Evolutionary conservation across 2,113 vertebrate genomes (phyloP).

Genomic region (Pterocles burchelli): DNA sequence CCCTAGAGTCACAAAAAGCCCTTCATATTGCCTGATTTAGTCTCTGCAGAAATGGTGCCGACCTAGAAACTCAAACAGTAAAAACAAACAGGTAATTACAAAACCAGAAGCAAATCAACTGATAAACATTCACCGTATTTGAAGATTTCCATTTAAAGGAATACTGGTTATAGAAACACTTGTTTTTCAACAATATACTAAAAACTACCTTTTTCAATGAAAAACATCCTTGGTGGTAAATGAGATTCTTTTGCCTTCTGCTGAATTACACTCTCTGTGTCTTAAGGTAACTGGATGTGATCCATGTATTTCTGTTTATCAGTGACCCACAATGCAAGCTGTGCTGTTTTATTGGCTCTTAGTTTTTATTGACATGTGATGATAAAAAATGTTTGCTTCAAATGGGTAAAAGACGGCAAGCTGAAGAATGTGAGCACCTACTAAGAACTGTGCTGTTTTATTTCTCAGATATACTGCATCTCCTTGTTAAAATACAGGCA

Average conservation of each 20-base stretch:
- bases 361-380: constrained; percentile 32
- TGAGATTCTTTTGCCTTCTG: neutral
- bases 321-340: neutral
- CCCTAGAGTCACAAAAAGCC: neutral
- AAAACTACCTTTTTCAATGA: neutral
- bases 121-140: neutral
- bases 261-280: neutral
- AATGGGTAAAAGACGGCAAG: constrained; percentile 20
- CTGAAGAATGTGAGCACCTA: neutral
- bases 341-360: constrained; percentile 42
- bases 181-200: neutral
- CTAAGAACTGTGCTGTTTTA: neutral
- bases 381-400: constrained; percentile 48
- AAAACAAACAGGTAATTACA: neutral
- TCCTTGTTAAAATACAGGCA: constrained; percentile 33
- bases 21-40: neutral
- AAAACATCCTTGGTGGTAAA: neutral
- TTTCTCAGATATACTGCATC: neutral
- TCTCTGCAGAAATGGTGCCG: neutral
- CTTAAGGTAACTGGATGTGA: constrained; percentile 12
- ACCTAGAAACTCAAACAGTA: neutral
- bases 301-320: constrained; percentile 21
- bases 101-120: neutral
- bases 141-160: neutral
- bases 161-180: neutral